Conservation (phyloP, 92 coral and sea anemone species). For the Umimayanthus chanpuru region DNA sequence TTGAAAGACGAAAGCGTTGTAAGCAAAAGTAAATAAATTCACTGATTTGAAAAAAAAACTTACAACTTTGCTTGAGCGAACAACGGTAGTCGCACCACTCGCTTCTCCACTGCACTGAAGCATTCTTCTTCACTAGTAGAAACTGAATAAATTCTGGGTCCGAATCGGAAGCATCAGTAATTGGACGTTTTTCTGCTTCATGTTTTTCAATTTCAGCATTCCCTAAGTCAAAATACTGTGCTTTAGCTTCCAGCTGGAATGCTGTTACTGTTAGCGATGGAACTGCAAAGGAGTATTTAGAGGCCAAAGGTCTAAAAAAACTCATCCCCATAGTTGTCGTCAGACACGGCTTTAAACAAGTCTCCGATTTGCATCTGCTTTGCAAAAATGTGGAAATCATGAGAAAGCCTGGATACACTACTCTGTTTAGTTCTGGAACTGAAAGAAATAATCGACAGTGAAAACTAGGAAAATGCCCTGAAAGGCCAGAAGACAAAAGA, state of each 20-base stretch:
- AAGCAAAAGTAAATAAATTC: background rate
- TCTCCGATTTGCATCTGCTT: slow-evolving; percentile 12
- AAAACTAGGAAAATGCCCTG: slow-evolving; percentile 5
- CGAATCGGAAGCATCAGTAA: background rate
- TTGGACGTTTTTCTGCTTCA: slow-evolving; percentile 24
- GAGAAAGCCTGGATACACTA: slow-evolving; percentile 18
- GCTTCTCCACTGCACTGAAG: slow-evolving; percentile 9
- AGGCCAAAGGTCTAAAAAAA: background rate
- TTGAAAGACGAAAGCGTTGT: background rate
- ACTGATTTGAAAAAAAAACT: slow-evolving; percentile 13
- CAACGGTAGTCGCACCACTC: slow-evolving; percentile 1
- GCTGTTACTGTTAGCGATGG: background rate
- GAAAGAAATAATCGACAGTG: slow-evolving; percentile 1
- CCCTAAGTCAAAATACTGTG: background rate
- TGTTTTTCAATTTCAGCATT: slow-evolving; percentile 9
- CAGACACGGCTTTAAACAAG: background rate
- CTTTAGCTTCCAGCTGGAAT: background rate
- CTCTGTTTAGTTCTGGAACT: background rate
- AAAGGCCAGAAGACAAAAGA: slow-evolving; percentile 28
- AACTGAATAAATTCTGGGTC: slow-evolving; percentile 10
- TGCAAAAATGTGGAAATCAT: slow-evolving; percentile 8
- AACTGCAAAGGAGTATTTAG: background rate
- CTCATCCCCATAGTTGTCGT: no score
- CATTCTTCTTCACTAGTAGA: slow-evolving; percentile 21
- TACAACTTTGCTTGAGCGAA: background rate